Evolutionary conservation across 2,113 vertebrate species (phyloP).

Genomic region (Apodemus speciosus): DNA sequence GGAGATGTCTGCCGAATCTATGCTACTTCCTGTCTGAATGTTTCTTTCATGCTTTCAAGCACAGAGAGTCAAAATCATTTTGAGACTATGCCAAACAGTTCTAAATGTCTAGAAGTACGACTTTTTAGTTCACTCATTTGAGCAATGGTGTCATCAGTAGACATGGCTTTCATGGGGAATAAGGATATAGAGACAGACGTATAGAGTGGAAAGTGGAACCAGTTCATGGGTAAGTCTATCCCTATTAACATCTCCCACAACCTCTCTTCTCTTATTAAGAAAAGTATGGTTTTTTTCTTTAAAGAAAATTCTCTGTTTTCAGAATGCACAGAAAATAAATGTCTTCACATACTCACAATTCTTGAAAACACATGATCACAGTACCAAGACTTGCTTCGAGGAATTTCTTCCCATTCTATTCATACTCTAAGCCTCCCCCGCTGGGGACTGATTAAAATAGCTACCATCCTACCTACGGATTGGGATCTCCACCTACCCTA

Average conservation of each 20-base stretch:
- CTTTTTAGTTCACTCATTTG: not conserved
- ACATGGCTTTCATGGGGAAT: not conserved
- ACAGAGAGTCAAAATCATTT: not conserved
- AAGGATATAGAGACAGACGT: not conserved
- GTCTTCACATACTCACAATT: not conserved
- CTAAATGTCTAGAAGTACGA: not conserved
- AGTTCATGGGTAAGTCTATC: not conserved
- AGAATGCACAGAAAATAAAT: not conserved
- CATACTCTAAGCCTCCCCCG: not conserved
- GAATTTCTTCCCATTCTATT: not conserved
- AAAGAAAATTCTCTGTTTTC: not conserved
- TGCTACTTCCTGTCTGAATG: not conserved
- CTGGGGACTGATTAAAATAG: not conserved
- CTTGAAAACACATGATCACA: not conserved
- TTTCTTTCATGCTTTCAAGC: constrained; percentile 30
- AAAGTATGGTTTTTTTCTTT: not conserved
- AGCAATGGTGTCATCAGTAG: not conserved
- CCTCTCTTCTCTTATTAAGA: not conserved
- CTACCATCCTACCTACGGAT: not conserved
- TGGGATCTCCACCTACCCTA: no score
- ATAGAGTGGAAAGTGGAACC: not conserved
- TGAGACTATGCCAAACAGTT: not conserved
- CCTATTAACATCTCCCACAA: not conserved
- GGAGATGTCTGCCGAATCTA: not conserved
- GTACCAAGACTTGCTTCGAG: not conserved